phyloP scores from a whole-genome alignment of 2,113 vertebrate species.

The Parotia lawesii region DNA sequence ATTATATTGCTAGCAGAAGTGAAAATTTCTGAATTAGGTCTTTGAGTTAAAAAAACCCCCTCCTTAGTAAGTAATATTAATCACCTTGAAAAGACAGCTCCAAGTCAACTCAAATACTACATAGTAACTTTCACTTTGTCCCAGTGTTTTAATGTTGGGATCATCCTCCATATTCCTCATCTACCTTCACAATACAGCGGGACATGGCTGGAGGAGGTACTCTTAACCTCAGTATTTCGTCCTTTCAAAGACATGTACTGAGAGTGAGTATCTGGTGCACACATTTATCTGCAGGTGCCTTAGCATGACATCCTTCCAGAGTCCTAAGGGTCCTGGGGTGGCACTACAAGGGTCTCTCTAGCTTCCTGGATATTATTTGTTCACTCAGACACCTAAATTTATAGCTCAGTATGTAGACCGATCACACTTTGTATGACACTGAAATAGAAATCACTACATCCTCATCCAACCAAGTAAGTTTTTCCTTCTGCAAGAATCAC shows the following conservation, averaged over 20 bases:
- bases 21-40: background rate
- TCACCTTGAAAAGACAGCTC: background rate
- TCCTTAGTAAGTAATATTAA: background rate
- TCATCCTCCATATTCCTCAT: background rate
- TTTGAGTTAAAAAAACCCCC: background rate
- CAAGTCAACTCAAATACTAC: background rate
- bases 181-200: background rate
- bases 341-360: background rate
- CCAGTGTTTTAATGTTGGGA: background rate
- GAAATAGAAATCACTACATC: background rate
- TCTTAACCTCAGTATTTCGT: background rate
- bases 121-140: background rate
- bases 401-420: background rate
- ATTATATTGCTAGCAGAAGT: background rate
- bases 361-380: background rate
- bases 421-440: background rate
- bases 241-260: background rate
- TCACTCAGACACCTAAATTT: background rate
- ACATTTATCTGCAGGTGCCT: background rate
- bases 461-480: background rate
- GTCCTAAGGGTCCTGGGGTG: background rate
- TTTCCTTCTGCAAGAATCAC: background rate
- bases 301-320: background rate
- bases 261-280: background rate
- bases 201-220: background rate